Evolutionary conservation across 2,113 vertebrate species (phyloP), one percentile per base, ranked within the genome.

Genomic region (Pontoporia blainvillei): DNA sequence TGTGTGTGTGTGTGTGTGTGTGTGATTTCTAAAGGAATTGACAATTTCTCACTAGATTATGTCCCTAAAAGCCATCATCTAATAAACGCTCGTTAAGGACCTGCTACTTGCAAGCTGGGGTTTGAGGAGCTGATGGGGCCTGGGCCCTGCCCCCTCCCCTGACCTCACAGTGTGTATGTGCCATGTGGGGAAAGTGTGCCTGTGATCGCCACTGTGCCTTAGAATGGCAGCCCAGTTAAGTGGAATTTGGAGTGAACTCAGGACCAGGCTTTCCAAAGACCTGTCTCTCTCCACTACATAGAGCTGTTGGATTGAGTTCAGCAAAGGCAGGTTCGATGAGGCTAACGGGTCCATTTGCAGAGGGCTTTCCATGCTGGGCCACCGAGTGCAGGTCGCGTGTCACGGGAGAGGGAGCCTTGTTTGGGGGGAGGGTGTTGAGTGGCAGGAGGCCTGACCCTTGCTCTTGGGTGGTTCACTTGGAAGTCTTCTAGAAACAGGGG

Each of bases 101-200:
- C 29, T 41, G 57, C 10, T 0, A 3, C 0, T 0, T 5, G 31
- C 36, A 1, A 8, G n/a, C 54, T 25, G 14, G 41, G 4, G 3
- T 1, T 21, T 3, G 39, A 86, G 44, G 23, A 0, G n/a, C 1
- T 7, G 2, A 5, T 0, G 0, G 13, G 41, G 31, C 41, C 0
- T 12, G 44, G 0, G 1, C 23, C 84, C 29, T 15, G 49, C 0
- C 64, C 12, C 10, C 41, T 17, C 49, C 49, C 49, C 15, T 52
- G 29, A 7, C 6, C 41, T n/a, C 52, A 1, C 0, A 17, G 72
- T 23, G 23, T 3, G 5, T 1, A 0, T 0, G 2, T 12, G 36
- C 66, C 8, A 2, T 1, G 2, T 4, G 15, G 39, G 66, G n/a
- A 39, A 1, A 2, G 1, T 0, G 12, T 41, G 44, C 62, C 31